Evolutionary conservation across 2,797 vertebrate genomes (phyloP), one percentile per base, ranked within the genome.

Genomic region (Danio tinwini): DNA sequence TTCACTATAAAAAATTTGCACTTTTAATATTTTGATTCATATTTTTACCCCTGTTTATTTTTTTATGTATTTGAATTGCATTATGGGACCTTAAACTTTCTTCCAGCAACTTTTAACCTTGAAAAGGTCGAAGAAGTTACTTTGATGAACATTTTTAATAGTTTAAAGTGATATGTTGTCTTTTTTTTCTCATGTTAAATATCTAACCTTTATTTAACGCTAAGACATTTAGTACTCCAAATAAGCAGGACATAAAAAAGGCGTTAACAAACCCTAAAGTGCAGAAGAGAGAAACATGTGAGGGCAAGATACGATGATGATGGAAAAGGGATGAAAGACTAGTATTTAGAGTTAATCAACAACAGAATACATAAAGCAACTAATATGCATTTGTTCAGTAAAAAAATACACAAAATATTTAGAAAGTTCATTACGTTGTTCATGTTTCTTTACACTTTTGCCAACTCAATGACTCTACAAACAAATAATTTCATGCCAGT

Each of bases 151-250:
- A 29, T 1, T 29, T 29, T 29, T 29, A 29, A 29, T 29, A 29
- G 3, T 29, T 29, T 1, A 29, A 29, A 29, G 29, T 29, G 3
- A 29, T 29, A 29, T 29, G 29, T 29, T 29, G 29, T 29, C n/a
- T n/a, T n/a, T n/a, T n/a, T n/a, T n/a, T n/a, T n/a, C n/a, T 89
- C 78, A 86, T 89, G 85, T 90, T 92, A 92, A 91, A 93, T 91
- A 90, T 90, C 88, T 87, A 92, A 89, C 89, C 92, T 94, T 94
- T 94, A 94, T 94, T 94, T 91, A 87, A 92, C 87, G 82, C 87
- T 87, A 88, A 61, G 85, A 86, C 81, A 81, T 81, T 86, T 83
- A 89, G 89, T 84, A 83, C 39, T 89, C 80, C 81, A 92, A 89
- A 91, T 87, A 81, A 88, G 81, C 87, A 82, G 65, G 83, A 84